phyloP scores from a whole-genome alignment of 2,888 invertebrate species.

The Peribatodes rhomboidaria region DNA sequence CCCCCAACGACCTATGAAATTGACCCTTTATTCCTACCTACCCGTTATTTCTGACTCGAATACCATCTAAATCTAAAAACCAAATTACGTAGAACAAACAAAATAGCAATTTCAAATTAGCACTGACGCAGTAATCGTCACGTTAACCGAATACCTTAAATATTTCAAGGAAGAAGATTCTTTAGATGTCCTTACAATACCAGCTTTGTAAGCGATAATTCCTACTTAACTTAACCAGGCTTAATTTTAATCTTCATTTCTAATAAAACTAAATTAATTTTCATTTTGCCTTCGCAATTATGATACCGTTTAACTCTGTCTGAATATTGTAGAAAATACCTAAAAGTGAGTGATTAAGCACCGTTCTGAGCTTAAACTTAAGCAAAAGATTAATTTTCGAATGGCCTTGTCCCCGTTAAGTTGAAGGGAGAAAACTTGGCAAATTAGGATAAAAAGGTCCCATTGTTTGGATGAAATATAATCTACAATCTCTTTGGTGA shows the following conservation, averaged over 20 bases:
- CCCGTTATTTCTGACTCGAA: no score
- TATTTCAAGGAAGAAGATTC: background rate
- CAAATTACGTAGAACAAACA: no score
- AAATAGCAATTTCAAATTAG: background rate
- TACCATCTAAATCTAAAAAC: no score
- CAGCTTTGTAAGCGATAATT: background rate
- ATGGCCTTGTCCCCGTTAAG: constrained; percentile 33
- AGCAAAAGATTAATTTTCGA: constrained; percentile 40
- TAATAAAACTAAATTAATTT: constrained; percentile 24
- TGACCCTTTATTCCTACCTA: no score
- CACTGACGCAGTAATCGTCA: background rate
- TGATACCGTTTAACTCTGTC: constrained; percentile 15
- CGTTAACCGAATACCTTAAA: no score
- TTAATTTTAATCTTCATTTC: background rate
- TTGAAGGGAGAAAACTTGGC: constrained; percentile 32
- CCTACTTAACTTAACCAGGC: background rate
- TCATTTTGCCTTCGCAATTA: constrained; percentile 16
- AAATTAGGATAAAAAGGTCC: constrained; percentile 36
- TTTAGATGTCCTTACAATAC: background rate
- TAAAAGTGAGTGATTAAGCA: constrained; percentile 38
- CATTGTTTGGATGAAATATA: constrained; percentile 37
- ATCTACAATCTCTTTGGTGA: constrained; percentile 24
- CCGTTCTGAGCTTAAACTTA: constrained; percentile 33
- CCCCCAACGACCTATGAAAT: no score
- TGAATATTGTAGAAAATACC: constrained; percentile 27